Conservation (phyloP, 2,888 invertebrate species). For the Drosophila birchii region DNA sequence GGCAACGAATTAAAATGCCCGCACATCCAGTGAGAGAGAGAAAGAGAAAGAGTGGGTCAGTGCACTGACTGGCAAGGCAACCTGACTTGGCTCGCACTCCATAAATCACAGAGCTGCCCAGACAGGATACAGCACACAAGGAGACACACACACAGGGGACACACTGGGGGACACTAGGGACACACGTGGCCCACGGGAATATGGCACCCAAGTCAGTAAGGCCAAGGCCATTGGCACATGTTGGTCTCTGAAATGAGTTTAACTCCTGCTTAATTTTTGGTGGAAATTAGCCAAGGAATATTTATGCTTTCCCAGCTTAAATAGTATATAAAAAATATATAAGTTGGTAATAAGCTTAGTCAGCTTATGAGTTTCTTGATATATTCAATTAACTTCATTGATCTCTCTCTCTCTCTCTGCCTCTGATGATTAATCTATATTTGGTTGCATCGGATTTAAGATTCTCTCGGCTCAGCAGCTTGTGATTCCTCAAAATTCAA, state of each 20-base stretch:
- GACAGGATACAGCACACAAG: slow-evolving; percentile 21
- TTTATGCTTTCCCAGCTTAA: not conserved
- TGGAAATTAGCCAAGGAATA: not conserved
- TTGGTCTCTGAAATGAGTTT: not conserved
- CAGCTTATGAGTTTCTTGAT: not conserved
- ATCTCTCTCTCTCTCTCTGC: not conserved
- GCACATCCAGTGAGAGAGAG: slow-evolving; percentile 4
- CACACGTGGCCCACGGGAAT: not conserved
- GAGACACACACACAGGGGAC: not conserved
- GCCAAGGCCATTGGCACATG: slow-evolving; percentile 42
- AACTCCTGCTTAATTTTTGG: not conserved
- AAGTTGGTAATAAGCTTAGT: not conserved
- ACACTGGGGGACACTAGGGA: slow-evolving; percentile 1
- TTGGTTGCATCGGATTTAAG: not conserved
- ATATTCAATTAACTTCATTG: slow-evolving; percentile 10
- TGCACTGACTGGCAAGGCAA: slow-evolving; percentile 3
- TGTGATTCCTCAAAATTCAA: not conserved
- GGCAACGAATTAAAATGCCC: slow-evolving; percentile 39
- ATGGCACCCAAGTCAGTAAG: slow-evolving; percentile 24
- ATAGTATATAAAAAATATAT: not conserved
- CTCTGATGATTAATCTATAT: slow-evolving; percentile 21
- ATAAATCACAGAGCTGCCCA: slow-evolving; percentile 37
- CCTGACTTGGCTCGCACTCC: slow-evolving; percentile 22
- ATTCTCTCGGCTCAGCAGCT: not conserved
- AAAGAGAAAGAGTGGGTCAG: not conserved